phyloP scores from a whole-genome alignment of 2,113 vertebrate genomes.

The Podarcis muralis region DNA sequence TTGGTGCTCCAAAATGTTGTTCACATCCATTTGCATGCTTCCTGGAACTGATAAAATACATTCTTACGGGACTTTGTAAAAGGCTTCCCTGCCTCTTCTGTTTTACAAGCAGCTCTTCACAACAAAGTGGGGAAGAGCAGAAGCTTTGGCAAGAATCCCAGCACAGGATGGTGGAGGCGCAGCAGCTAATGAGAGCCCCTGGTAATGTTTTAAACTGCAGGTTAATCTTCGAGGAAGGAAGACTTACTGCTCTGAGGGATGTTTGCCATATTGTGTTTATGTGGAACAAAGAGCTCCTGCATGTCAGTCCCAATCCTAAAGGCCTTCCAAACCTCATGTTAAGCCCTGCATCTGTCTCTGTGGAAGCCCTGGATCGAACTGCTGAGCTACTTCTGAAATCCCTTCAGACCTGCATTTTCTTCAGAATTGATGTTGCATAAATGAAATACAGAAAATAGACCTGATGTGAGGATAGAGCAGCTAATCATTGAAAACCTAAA shows the following conservation, averaged over 20 bases:
- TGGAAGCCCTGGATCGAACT: background rate
- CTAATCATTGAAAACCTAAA: background rate
- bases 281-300: background rate
- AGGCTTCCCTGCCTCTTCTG: background rate
- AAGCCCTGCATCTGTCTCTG: background rate
- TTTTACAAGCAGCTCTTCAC: constrained; percentile 1
- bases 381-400: background rate
- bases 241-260: background rate
- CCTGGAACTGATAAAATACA: background rate
- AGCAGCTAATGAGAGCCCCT: background rate
- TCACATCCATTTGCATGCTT: background rate
- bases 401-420: background rate
- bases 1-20: background rate
- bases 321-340: background rate
- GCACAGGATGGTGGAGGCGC: background rate
- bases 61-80: background rate
- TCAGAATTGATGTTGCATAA: background rate
- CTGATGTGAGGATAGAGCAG: background rate
- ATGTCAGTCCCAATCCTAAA: background rate
- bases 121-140: background rate
- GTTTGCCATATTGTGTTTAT: constrained; percentile 12
- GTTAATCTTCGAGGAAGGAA: background rate
- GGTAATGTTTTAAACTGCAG: constrained; percentile 10
- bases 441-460: background rate
- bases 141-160: background rate